Evolutionary conservation across 30 jellyfish, hydroid and myxozoan genomes (phyloP).

Genomic region (Cassiopea andromeda): DNA sequence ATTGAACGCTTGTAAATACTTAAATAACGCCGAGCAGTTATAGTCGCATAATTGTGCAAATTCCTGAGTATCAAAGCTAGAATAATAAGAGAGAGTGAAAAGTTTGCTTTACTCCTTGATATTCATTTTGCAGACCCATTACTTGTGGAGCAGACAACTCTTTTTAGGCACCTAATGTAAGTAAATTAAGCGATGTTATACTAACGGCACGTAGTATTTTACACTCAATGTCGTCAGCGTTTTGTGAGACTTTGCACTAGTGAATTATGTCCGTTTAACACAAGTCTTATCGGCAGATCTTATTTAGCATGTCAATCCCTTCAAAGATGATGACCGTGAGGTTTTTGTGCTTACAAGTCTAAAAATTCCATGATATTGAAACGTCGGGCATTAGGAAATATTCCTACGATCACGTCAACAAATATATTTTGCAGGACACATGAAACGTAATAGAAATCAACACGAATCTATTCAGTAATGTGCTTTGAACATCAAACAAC

Average conservation of each 20-base stretch:
- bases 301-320: background rate
- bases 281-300: background rate
- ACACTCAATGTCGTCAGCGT: background rate
- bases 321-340: background rate
- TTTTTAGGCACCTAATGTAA: no score
- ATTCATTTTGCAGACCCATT: no score
- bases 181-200: no score
- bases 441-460: constrained; percentile 11
- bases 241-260: background rate
- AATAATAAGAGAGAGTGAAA: no score
- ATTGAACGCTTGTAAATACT: no score
- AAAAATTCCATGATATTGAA: constrained; percentile 12
- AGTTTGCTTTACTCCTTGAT: no score
- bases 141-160: no score
- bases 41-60: no score
- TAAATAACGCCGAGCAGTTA: no score
- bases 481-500: constrained; percentile 15
- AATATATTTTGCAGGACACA: constrained; percentile 10
- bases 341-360: background rate
- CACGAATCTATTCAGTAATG: background rate
- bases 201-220: no score
- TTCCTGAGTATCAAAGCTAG: no score
- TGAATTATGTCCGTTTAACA: background rate
- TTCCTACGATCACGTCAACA: constrained; percentile 16
- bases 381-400: background rate